Evolutionary conservation across 2,113 vertebrate species (phyloP).

Genomic region (Heterotilapia buettikoferi): DNA sequence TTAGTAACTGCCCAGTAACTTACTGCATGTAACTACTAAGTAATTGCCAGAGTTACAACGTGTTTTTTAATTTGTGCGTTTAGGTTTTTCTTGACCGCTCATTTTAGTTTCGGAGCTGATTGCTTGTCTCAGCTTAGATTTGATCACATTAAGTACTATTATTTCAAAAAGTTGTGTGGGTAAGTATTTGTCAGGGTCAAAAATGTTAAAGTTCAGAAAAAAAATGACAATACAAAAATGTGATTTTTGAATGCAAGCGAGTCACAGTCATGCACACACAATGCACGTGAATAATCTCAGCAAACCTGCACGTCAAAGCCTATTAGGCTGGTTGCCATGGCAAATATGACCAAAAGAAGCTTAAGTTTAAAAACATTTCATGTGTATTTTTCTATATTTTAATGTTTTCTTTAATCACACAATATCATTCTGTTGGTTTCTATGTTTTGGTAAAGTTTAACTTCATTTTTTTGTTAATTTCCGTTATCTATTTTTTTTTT

Average conservation of each 20-base stretch:
- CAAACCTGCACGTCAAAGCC: rapidly evolving
- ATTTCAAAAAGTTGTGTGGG: not conserved
- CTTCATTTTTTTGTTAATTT: rapidly evolving
- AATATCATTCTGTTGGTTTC: rapidly evolving
- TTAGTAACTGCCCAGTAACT: rapidly evolving
- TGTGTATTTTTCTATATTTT: rapidly evolving
- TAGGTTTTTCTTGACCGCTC: rapidly evolving
- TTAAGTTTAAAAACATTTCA: no score
- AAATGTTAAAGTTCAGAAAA: rapidly evolving
- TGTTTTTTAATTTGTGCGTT: not conserved
- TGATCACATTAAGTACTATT: not conserved
- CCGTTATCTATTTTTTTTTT: rapidly evolving
- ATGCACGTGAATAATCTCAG: rapidly evolving
- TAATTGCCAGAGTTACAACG: rapidly evolving
- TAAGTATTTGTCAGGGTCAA: not conserved
- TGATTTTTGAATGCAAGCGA: rapidly evolving
- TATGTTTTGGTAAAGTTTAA: not conserved
- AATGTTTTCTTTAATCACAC: not conserved
- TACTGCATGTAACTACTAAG: not conserved
- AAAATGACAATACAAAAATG: rapidly evolving
- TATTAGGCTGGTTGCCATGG: not conserved
- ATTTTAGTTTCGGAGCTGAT: not conserved
- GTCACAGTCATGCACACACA: rapidly evolving
- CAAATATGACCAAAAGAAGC: not conserved
- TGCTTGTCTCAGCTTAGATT: not conserved